Evolutionary conservation across 2,113 vertebrate genomes (phyloP), one percentile per base, ranked within the genome.

Genomic region (Rhea americana): DNA sequence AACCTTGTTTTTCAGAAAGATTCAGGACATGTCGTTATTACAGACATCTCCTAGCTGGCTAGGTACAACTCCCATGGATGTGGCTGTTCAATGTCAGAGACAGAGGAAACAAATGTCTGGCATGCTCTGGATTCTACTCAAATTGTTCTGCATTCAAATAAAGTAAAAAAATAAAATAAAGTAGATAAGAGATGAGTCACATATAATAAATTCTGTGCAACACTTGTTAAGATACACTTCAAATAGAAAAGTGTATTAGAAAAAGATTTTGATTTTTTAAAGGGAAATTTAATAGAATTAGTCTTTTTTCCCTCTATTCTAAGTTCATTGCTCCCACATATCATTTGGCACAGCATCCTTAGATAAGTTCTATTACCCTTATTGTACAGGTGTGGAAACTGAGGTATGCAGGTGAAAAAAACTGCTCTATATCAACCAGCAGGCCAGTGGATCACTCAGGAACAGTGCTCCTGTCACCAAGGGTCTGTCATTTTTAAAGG

Each of bases 121-220:
- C 78, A 72, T 91, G 88, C 61, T 84, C 35, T 93, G 77, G 85
- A 84, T 89, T 62, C 59, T 94, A 47, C 59, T 91, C 41, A 91
- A 86, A 90, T 84, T 25, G 7, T 61, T 87, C 68, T 71, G 63
- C 24, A 70, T 85, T 71, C 35, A 74, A 77, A 79, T 53, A 65
- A 67, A 89, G 25, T 32, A 73, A 91, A 74, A 65, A 91, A 58
- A 20, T 47, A 72, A 87, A 94, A 25, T 47, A 70, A 81, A n/a
- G 73, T 41, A 78, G 66, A 6, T 70, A 88, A 86, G n/a, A 78
- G 28, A 81, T 12, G 59, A 72, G 16, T 63, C 51, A 47, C 21
- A 61, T 74, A 47, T 68, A 84, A 78, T 39, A 32, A 72, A 65
- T 43, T 75, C 41, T 47, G 48, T 2, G 6, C 25, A 70, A 32